These are phyloP conservation scores for Rhinophrynus dorsalis DNA, from an alignment of 2,797 vertebrate species.

Conservation along the genomic window DNA sequence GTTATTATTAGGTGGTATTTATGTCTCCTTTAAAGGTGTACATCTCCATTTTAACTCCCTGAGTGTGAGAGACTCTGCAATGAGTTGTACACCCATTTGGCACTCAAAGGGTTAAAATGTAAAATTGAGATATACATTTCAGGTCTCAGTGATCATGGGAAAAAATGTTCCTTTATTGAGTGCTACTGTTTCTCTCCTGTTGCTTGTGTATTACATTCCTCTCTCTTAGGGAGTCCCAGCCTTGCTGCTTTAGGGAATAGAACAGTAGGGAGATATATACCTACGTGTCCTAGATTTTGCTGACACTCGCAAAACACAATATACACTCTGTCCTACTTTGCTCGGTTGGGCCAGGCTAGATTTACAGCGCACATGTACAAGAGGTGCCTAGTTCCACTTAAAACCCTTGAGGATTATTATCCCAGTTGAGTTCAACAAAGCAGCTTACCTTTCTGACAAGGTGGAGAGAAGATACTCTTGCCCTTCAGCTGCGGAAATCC, in stretches of 20 bases:
- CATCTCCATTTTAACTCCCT: no score
- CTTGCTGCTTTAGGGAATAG: conserved; percentile 25
- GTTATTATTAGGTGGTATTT: no score
- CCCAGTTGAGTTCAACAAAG: conserved; percentile 82
- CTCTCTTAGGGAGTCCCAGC: conserved; percentile 8
- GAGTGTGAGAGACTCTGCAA: no score
- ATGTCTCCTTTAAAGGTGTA: no score
- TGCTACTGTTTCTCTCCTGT: conserved; percentile 11
- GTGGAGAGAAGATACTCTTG: conserved; percentile 74
- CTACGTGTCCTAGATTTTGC: conserved; percentile 64
- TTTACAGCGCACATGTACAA: conserved; percentile 68
- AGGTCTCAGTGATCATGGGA: no score
- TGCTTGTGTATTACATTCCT: conserved; percentile 18
- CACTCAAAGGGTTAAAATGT: no score
- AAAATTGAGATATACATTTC: no score
- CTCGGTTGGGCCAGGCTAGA: conserved; percentile 67
- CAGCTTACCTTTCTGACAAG: conserved; percentile 80
- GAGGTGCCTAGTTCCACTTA: conserved; percentile 78
- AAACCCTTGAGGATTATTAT: conserved; percentile 80
- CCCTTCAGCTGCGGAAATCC: conserved; percentile 68
- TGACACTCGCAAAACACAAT: conserved; percentile 72
- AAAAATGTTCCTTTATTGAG: conserved; percentile 2
- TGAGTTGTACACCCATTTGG: no score
- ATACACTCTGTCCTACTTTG: conserved; percentile 74
- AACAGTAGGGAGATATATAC: conserved; percentile 21